Percentiles rank a stretch among this genome's conserved stretches.
These are phyloP conservation scores for Macrochelys suwanniensis DNA, from an alignment of 2,797 vertebrate species.

Conservation along the genomic window DNA sequence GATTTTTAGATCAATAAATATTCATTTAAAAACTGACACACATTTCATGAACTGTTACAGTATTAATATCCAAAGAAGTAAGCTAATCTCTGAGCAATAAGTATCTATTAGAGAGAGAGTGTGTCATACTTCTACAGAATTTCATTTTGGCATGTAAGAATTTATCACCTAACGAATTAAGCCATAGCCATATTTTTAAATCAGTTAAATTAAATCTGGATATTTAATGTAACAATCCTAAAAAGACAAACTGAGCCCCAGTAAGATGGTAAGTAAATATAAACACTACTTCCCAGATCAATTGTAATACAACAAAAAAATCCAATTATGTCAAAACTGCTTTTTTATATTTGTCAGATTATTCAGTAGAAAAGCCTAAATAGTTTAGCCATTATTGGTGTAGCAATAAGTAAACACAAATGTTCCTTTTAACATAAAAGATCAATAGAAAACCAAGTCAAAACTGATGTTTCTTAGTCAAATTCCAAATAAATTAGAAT, in stretches of 20 bases:
- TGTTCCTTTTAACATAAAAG: neutral
- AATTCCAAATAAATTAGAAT: neutral
- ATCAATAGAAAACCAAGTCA: neutral
- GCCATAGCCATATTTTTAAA: neutral
- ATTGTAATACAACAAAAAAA: neutral
- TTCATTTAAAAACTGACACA: neutral
- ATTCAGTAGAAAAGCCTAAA: neutral
- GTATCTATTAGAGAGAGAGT: neutral
- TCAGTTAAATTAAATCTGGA: neutral
- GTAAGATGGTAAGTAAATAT: neutral
- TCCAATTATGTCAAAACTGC: neutral
- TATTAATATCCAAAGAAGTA: neutral
- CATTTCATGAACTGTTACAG: neutral
- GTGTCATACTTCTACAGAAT: neutral
- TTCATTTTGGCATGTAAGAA: neutral
- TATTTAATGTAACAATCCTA: neutral
- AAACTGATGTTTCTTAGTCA: neutral
- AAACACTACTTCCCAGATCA: neutral
- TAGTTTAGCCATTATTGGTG: neutral
- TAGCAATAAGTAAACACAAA: neutral
- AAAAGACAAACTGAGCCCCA: neutral
- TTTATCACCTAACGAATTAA: neutral
- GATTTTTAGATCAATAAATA: neutral
- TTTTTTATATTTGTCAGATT: neutral
- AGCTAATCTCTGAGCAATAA: neutral